Evolutionary conservation across 2,113 vertebrate species (phyloP).

Genomic region (Vidua macroura): DNA sequence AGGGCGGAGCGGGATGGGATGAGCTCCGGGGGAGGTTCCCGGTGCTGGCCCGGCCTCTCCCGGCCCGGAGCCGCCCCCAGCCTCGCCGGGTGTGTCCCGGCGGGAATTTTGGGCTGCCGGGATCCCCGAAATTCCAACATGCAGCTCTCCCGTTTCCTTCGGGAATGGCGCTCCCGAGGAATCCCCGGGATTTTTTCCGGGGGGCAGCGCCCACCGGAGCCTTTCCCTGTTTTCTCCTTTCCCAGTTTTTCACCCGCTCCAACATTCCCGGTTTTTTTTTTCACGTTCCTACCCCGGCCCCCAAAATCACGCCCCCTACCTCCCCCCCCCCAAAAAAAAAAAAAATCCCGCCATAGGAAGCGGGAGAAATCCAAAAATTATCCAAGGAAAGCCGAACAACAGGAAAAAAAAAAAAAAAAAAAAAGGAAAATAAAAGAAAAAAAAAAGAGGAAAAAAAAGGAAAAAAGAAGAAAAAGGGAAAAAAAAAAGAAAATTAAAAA

Average conservation of each 20-base stretch:
- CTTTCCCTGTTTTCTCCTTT: background rate
- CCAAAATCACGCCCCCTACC: too few relatives aligned
- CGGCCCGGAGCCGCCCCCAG: background rate
- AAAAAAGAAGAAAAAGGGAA: too few relatives aligned
- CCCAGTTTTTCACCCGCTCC: background rate
- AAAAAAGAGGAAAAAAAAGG: background rate
- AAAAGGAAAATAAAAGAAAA: too few relatives aligned
- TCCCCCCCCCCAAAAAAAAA: too few relatives aligned
- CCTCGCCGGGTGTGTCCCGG: too few relatives aligned
- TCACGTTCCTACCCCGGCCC: accelerated
- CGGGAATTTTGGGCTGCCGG: background rate
- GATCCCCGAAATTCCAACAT: too few relatives aligned
- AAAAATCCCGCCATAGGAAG: background rate
- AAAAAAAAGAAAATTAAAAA: too few relatives aligned
- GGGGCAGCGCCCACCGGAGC: too few relatives aligned
- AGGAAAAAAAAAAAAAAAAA: too few relatives aligned
- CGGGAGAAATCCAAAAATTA: background rate
- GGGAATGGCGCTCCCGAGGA: too few relatives aligned
- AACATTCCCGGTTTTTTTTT: background rate
- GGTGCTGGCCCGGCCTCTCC: background rate
- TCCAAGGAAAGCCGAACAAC: background rate
- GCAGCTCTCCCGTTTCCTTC: too few relatives aligned
- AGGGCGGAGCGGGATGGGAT: background rate
- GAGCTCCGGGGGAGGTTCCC: background rate
- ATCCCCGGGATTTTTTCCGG: background rate